Conservation (phyloP, 2,113 vertebrate genomes). For the Lagopus leucura region DNA sequence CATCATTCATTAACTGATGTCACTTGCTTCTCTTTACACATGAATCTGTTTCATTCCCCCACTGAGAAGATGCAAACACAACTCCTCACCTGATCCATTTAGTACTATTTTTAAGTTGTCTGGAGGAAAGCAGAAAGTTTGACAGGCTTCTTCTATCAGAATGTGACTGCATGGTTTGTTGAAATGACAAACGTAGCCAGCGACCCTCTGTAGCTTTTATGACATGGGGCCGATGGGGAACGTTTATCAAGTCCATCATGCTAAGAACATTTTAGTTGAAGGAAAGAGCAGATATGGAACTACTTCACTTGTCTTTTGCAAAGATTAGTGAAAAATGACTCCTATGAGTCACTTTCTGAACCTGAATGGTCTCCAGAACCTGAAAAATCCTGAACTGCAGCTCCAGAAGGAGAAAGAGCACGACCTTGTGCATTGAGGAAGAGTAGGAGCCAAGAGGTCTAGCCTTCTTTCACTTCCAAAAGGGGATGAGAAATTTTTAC, state of each 20-base stretch:
- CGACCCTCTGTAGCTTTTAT: neutral
- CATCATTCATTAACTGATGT: neutral
- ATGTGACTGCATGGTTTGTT: neutral
- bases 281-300: neutral
- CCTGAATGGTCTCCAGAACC: neutral
- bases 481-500: neutral
- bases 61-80: neutral
- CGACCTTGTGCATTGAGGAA: neutral
- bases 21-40: neutral
- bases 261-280: neutral
- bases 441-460: neutral
- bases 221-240: neutral
- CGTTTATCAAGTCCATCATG: neutral
- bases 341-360: neutral
- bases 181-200: neutral
- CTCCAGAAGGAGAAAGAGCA: neutral
- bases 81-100: neutral
- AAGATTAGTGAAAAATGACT: neutral
- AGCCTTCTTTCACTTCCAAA: neutral
- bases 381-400: neutral
- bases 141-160: neutral
- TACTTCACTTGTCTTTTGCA: neutral
- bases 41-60: neutral
- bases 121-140: neutral
- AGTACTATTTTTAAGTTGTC: neutral